These are phyloP conservation scores for Atethmia centrago DNA, from an alignment of 2,888 invertebrate species.

Conservation along the genomic window DNA sequence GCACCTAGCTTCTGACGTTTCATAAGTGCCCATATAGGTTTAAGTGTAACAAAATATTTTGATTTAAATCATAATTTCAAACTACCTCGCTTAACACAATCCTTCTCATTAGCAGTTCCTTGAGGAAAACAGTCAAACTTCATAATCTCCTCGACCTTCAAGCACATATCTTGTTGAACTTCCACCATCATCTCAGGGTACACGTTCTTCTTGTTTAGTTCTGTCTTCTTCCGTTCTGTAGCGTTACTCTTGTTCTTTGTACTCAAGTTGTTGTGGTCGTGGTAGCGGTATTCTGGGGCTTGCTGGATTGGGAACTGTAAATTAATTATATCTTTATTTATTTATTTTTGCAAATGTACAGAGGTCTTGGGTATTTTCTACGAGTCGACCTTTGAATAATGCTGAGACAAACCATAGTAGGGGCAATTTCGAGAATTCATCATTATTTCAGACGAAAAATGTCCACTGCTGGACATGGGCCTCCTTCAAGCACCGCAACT, in stretches of 20 bases:
- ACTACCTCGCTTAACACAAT: slow-evolving; percentile 91
- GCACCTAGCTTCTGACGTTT: too few relatives aligned
- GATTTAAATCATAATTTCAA: not conserved
- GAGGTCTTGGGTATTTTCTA: not conserved
- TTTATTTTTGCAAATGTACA: not conserved
- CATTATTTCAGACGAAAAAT: too few relatives aligned
- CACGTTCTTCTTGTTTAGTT: slow-evolving; percentile 77
- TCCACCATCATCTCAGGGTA: slow-evolving; percentile 76
- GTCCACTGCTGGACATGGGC: too few relatives aligned
- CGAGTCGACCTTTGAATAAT: not conserved
- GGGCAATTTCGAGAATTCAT: not conserved
- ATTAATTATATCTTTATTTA: not conserved
- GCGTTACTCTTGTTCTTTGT: slow-evolving; percentile 85
- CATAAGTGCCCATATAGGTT: too few relatives aligned
- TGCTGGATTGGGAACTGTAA: slow-evolving; percentile 66
- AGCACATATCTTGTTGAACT: slow-evolving; percentile 84
- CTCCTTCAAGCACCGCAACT: too few relatives aligned
- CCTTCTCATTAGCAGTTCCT: slow-evolving; percentile 83
- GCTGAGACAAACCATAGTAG: not conserved
- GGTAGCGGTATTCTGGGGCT: slow-evolving; percentile 84
- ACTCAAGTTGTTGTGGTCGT: slow-evolving; percentile 88
- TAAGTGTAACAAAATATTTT: too few relatives aligned
- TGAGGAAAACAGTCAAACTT: slow-evolving; percentile 94
- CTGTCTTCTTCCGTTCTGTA: slow-evolving; percentile 76
- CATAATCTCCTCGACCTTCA: slow-evolving; percentile 82